phyloP scores from a whole-genome alignment of 1,140 invertebrate genomes.

The Drosophila pruinosa region DNA sequence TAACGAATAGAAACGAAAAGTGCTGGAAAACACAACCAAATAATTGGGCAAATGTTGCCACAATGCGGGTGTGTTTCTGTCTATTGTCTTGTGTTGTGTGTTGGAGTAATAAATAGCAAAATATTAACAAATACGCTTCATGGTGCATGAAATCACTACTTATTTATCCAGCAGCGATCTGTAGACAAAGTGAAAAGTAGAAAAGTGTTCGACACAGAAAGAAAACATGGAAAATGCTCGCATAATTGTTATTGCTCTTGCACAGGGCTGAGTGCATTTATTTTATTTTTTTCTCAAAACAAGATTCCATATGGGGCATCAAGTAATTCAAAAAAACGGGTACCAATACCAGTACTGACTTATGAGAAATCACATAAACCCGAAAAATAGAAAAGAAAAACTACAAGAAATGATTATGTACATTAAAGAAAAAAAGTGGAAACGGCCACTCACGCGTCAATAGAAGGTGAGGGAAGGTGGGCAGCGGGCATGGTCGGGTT shows the following conservation, averaged over 20 bases:
- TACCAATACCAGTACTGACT: neutral
- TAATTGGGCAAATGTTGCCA: slow-evolving; percentile 48
- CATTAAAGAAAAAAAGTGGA: slow-evolving; percentile 67
- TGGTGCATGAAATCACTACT: slow-evolving; percentile 76
- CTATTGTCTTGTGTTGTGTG: slow-evolving; percentile 41
- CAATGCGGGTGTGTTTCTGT: slow-evolving; percentile 50
- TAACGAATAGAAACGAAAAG: slow-evolving; percentile 2
- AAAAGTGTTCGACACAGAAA: slow-evolving; percentile 50
- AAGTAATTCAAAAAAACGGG: slow-evolving; percentile 13
- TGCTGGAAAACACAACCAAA: slow-evolving; percentile 24
- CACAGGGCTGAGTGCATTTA: slow-evolving; percentile 11
- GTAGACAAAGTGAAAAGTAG: slow-evolving; percentile 57
- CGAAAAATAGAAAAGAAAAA: slow-evolving; percentile 39
- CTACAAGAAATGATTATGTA: slow-evolving; percentile 69
- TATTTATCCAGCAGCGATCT: slow-evolving; percentile 30
- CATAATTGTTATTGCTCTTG: slow-evolving; percentile 34
- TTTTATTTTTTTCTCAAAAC: slow-evolving; percentile 6
- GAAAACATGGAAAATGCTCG: slow-evolving; percentile 4
- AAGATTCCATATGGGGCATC: slow-evolving; percentile 25
- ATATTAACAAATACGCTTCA: slow-evolving; percentile 79
- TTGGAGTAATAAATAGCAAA: slow-evolving; percentile 65
- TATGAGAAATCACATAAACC: slow-evolving; percentile 37
- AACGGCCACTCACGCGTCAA: slow-evolving; percentile 70
- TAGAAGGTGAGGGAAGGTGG: neutral
- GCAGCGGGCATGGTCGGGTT: neutral